Base-by-base conservation (phyloP, 1,140 invertebrate genomes). In the Pissodes strobi region DNA sequence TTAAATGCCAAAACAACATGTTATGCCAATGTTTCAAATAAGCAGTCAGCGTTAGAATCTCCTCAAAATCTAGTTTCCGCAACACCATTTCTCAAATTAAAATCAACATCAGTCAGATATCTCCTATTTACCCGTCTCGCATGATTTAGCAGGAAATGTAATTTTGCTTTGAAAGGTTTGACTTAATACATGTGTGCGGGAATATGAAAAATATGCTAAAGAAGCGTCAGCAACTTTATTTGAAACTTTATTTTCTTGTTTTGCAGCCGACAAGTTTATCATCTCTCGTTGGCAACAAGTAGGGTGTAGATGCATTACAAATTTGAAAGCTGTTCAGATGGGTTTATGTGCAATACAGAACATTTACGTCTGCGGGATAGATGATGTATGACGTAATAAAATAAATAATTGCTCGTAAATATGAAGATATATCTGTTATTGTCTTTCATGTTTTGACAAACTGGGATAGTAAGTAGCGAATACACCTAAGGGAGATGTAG, bases 181-280 rank as follows among this genome's bases (percentile, higher is more conserved):
- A 53, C 19, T 49, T 37, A 37, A 61, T 52, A 59, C 30, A 67
- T 67, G 51, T 58, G 60, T 55, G 55, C 27, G 51, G 53, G 41
- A 53, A 67, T 67, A 64, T 56, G 59, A 52, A 59, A 52, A 56
- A 63, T 55, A 64, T 67, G 52, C 30, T 56, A 56, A 61, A 55
- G 60, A 67, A 56, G 66, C 66, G 66, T 67, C 66, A 61, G 64
- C 59, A 64, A 58, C 60, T 60, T 55, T 67, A 67, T 67, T 67
- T 67, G 66, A 61, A 51, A 67, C 66, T 67, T 67, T 63, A 60
- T 67, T 67, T 67, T 55, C 60, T 27, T 58, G 49, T 62, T 30
- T 57, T 46, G 37, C 46, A 48, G 15, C 52, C 41, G 65, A 62
- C 57, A 67, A 62, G 39, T 27, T 67, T 67, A n/a, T n/a, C n/a